Conservation (phyloP, 2,888 invertebrate species). For the Bruchidius siliquastri region DNA sequence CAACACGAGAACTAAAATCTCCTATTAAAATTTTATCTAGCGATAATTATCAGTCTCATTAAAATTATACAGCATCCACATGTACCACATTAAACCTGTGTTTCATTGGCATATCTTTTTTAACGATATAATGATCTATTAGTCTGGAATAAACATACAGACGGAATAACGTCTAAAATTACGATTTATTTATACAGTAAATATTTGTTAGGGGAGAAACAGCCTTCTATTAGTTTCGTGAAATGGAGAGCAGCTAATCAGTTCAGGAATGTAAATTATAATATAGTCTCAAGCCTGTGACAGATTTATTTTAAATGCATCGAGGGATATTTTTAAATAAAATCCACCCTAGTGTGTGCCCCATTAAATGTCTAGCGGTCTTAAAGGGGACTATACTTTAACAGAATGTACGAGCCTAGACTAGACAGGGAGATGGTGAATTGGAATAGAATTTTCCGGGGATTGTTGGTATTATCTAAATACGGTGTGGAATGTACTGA, state of each 20-base stretch:
- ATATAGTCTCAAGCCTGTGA: background rate
- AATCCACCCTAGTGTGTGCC: background rate
- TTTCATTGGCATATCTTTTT: background rate
- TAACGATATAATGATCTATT: background rate
- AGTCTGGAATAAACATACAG: background rate
- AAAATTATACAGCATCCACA: background rate
- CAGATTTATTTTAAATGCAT: background rate
- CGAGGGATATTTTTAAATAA: background rate
- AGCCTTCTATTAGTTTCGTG: background rate
- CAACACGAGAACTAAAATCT: too few relatives aligned
- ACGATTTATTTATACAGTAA: background rate
- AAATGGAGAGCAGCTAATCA: background rate
- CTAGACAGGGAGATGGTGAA: background rate
- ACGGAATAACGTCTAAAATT: background rate
- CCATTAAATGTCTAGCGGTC: background rate
- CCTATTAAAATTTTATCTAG: too few relatives aligned
- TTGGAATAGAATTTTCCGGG: background rate
- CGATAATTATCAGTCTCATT: background rate
- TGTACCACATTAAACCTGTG: background rate
- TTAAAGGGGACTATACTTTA: background rate
- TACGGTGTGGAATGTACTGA: too few relatives aligned
- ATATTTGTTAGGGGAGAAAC: background rate
- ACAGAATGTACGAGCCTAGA: background rate
- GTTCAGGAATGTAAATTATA: background rate
- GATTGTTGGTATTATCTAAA: background rate